Evolutionary conservation across 2,888 invertebrate genomes (phyloP), one percentile per base, ranked within the genome.

Genomic region (Pogonocherus hispidulus): DNA sequence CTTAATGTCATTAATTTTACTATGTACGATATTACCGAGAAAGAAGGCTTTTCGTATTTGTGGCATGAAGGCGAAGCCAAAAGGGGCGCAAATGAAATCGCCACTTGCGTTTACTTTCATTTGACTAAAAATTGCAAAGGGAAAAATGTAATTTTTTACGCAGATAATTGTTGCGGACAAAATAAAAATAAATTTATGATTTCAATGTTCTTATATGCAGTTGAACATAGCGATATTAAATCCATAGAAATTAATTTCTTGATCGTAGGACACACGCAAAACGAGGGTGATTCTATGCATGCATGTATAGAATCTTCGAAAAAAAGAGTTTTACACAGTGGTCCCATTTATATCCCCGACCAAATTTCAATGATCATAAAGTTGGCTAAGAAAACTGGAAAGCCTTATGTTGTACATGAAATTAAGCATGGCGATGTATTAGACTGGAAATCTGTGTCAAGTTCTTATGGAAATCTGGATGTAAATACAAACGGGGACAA

Each of bases 211-310:
- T 32, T 37, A 57, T 66, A 52, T 37, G 63, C 63, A 46, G 27
- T 47, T 22, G 35, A 47, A 32, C 35, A 47, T 22, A 23, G 67
- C 44, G 32, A 57, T 9, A 18, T 56, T 23, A 47, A 47, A 16
- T 1, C 27, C 16, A 68, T 71, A 16, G 44, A 44, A 11, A 56
- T 69, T 47, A 37, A 49, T 9, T 71, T 66, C 47, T 27, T 66
- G 27, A 66, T 67, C 44, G 37, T 41, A 32, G 66, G 69, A 3
- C 66, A 69, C 41, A 68, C 68, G 3, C 67, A 70, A 67, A 70
- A 67, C 37, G 68, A 68, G 49, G 62, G 65, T 47, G 66, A 71
- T 32, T 52, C 56, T 32, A 63, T 66, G 63, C 68, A 70, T 27
- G 64, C 67, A 32, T 54, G 60, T 52, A 71, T 71, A 46, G 69